Conservation (phyloP, 2,888 invertebrate genomes). For the Theristus sp. region DNA sequence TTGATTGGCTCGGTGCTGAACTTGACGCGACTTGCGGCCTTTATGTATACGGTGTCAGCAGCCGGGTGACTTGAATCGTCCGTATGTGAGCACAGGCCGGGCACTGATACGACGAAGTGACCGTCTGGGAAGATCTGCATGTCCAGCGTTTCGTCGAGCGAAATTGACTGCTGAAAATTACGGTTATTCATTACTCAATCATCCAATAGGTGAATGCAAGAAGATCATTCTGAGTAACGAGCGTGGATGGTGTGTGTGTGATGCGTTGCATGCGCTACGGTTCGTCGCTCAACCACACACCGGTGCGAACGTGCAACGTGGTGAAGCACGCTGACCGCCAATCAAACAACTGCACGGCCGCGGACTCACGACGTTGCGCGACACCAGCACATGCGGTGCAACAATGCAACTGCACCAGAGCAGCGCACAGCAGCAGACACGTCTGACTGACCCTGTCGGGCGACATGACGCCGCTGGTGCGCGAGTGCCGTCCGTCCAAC, state of each 20-base stretch:
- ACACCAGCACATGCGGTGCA: no score
- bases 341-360: neutral
- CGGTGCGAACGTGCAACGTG: no score
- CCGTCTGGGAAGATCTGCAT: constrained; percentile 6
- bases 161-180: neutral
- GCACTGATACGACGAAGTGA: constrained; percentile 23
- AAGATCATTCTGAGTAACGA: no score
- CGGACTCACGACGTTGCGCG: no score
- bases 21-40: constrained; percentile 20
- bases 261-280: no score
- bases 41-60: neutral
- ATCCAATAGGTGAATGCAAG: no score
- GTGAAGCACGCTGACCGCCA: neutral
- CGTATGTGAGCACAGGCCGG: constrained; percentile 10
- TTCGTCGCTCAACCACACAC: no score
- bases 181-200: no score
- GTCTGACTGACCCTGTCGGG: no score
- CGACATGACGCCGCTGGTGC: no score
- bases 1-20: constrained; percentile 28
- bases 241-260: no score
- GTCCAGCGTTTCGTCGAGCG: neutral
- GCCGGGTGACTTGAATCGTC: neutral
- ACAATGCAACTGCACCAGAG: no score
- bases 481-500: neutral
- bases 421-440: neutral